Percentiles rank a stretch among this genome's conserved stretches.
These are phyloP conservation scores for Oeneis ivallda DNA, from an alignment of 2,888 invertebrate genomes.

Conservation along the genomic window DNA sequence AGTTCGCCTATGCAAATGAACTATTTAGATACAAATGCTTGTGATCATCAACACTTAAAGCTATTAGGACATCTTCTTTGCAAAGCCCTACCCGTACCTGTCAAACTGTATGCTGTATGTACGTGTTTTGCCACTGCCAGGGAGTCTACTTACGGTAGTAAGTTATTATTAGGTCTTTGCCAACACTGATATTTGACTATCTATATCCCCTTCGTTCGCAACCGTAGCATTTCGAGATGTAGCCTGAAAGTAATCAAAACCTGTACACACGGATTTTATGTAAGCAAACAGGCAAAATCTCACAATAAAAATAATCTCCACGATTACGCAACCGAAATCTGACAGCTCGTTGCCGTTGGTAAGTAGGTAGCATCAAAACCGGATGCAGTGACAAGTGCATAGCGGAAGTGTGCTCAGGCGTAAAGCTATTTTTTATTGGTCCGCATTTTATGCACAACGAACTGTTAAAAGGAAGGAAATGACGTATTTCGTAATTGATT, in stretches of 20 bases:
- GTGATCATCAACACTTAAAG: no score
- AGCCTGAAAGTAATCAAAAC: not conserved
- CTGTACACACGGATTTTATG: not conserved
- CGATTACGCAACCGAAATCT: conserved; percentile 17
- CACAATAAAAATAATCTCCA: conserved; percentile 12
- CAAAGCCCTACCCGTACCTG: no score
- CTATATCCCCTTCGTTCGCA: no score
- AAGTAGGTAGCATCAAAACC: conserved; percentile 41
- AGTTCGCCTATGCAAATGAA: no score
- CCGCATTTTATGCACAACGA: conserved; percentile 18
- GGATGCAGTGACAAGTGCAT: conserved; percentile 35
- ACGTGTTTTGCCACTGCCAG: no score
- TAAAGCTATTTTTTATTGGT: conserved; percentile 30
- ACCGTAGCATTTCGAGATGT: no score
- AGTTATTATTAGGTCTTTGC: no score
- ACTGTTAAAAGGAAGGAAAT: conserved; percentile 20
- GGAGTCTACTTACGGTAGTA: no score
- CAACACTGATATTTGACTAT: no score
- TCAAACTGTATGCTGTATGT: no score
- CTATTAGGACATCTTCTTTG: no score
- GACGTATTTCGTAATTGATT: conserved; percentile 8
- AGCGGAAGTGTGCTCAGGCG: conserved; percentile 32
- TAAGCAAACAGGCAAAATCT: conserved; percentile 11
- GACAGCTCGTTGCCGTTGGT: conserved; percentile 19
- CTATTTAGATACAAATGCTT: no score